These are phyloP conservation scores for Monopis laevigella DNA, from an alignment of 2,888 invertebrate species.

Conservation along the genomic window DNA sequence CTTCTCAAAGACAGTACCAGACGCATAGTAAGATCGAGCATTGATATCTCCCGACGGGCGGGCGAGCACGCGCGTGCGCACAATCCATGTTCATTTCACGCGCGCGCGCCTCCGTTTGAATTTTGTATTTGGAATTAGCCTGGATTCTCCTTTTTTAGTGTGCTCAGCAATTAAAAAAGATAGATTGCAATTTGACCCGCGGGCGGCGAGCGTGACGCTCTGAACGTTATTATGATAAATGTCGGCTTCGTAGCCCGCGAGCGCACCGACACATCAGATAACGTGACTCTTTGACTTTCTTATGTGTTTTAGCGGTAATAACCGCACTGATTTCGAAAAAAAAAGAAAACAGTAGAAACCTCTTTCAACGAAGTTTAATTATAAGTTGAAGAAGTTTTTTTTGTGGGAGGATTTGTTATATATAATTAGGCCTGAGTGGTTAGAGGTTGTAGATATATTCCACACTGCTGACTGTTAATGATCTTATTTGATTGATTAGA, in stretches of 20 bases:
- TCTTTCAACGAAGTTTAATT: too few species aligned
- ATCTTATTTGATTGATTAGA: too few species aligned
- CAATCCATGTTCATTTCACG: constrained; percentile 42
- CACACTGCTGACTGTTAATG: too few species aligned
- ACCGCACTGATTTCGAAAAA: constrained; percentile 2
- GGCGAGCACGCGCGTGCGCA: constrained; percentile 25
- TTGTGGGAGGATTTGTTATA: too few species aligned
- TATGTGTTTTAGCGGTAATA: constrained; percentile 4
- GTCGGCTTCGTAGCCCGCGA: constrained; percentile 39
- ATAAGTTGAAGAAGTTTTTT: too few species aligned
- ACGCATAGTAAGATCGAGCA: constrained; percentile 4
- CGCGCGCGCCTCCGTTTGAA: constrained; percentile 46
- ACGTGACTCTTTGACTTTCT: constrained; percentile 23
- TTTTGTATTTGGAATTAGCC: constrained; percentile 41
- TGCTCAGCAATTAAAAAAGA: constrained; percentile 60
- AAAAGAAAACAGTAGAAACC: too few species aligned
- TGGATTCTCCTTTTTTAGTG: constrained; percentile 46
- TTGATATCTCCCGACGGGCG: neutral
- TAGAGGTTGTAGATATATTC: too few species aligned
- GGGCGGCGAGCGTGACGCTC: constrained; percentile 53
- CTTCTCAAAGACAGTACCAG: constrained; percentile 2
- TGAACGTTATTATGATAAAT: constrained; percentile 59
- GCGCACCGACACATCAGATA: constrained; percentile 47
- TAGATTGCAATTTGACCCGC: constrained; percentile 63
- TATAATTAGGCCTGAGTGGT: too few species aligned